These are phyloP conservation scores for Cossypha niveicapilla DNA, from an alignment of 2,797 vertebrate genomes.

Conservation along the genomic window DNA sequence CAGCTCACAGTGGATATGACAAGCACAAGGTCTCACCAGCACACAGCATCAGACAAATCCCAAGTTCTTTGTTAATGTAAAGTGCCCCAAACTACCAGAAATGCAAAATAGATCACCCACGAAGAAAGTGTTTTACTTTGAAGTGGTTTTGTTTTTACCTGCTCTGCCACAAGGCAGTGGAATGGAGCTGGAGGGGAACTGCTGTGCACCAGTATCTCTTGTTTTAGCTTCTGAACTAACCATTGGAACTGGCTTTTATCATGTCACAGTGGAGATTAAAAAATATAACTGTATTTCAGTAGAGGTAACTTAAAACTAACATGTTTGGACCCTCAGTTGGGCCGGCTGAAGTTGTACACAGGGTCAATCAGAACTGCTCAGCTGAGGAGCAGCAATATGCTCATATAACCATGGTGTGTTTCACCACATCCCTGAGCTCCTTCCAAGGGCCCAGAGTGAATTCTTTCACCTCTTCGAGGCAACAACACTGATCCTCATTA, in stretches of 20 bases:
- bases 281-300: background rate
- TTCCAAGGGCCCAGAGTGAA: background rate
- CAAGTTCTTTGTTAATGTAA: background rate
- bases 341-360: background rate
- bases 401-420: background rate
- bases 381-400: background rate
- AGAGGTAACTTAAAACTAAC: background rate
- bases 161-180: background rate
- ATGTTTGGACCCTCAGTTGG: rapidly evolving
- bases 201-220: background rate
- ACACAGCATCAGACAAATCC: background rate
- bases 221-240: background rate
- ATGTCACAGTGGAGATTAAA: background rate
- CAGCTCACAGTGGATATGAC: background rate
- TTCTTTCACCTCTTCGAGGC: background rate
- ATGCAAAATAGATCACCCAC: background rate
- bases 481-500: background rate
- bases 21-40: background rate
- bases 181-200: background rate
- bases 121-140: background rate
- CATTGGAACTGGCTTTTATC: background rate
- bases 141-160: background rate
- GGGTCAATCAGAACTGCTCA: background rate
- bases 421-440: background rate
- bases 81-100: background rate